These are phyloP conservation scores for Eretmochelys imbricata DNA, from an alignment of 2,113 vertebrate species.

Conservation along the genomic window DNA sequence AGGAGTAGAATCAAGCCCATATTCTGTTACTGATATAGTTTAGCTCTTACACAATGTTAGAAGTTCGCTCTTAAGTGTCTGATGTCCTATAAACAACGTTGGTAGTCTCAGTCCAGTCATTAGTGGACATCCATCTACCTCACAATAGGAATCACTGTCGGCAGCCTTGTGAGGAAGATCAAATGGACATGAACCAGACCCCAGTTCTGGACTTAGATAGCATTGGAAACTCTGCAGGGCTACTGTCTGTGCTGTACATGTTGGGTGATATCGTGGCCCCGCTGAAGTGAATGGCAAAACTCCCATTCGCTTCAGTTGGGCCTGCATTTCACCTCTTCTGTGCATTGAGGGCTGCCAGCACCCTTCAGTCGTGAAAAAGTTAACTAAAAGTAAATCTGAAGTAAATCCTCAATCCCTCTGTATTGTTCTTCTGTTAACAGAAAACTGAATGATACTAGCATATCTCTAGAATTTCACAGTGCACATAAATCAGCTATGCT, in stretches of 20 bases:
- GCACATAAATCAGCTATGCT: not conserved
- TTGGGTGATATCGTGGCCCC: not conserved
- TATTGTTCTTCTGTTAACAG: not conserved
- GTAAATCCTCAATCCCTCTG: not conserved
- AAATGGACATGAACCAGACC: not conserved
- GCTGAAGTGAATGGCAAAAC: not conserved
- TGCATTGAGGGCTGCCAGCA: not conserved
- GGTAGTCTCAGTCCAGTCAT: not conserved
- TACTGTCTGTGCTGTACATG: not conserved
- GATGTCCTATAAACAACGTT: not conserved
- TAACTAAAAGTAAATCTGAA: not conserved
- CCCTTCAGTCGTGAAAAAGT: not conserved
- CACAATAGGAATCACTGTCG: not conserved
- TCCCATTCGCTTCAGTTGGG: not conserved
- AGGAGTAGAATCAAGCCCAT: not conserved
- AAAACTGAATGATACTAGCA: not conserved
- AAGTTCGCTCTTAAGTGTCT: not conserved
- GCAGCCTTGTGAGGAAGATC: not conserved
- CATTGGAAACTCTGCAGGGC: not conserved
- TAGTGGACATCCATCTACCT: accelerated
- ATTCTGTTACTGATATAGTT: not conserved
- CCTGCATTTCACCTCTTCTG: not conserved
- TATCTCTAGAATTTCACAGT: not conserved
- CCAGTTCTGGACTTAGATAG: not conserved
- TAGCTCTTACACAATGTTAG: not conserved